Conservation (phyloP, 2,797 vertebrate species). For the Pangasius mekongensis region DNA sequence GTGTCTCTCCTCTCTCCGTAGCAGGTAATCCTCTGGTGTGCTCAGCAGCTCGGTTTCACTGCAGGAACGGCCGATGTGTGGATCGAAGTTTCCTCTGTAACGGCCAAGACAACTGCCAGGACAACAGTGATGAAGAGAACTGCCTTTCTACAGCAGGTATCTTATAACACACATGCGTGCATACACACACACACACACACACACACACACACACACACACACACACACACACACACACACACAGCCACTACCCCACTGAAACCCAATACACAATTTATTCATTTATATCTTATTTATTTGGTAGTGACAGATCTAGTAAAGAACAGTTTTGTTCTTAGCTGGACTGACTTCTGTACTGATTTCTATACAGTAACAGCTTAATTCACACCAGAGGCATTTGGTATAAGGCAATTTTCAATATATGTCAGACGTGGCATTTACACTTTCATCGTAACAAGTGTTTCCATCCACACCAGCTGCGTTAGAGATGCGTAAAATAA, state of each 20-base stretch:
- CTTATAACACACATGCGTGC: constrained; percentile 19
- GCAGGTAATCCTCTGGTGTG: constrained; percentile 92
- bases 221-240: constrained; percentile 14
- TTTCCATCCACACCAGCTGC: background rate
- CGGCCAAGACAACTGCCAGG: constrained; percentile 93
- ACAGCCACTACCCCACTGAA: background rate
- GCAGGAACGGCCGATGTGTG: constrained; percentile 92
- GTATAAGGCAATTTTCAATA: background rate
- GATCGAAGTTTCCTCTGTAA: constrained; percentile 97
- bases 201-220: constrained; percentile 33
- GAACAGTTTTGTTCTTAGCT: background rate
- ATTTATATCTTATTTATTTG: background rate
- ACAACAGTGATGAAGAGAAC: constrained; percentile 95
- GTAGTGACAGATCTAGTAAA: background rate
- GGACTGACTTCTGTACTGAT: background rate
- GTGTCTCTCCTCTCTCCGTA: constrained; percentile 59
- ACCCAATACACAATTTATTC: no score
- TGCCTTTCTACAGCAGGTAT: constrained; percentile 91
- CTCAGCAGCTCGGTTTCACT: constrained; percentile 92
- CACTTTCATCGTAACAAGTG: background rate
- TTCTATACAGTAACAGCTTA: background rate
- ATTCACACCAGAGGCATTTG: background rate
- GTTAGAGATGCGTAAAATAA: background rate
- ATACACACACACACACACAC: constrained; percentile 22
- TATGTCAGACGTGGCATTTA: background rate